These are phyloP conservation scores for Astur gentilis DNA, from an alignment of 2,113 vertebrate species.

Conservation along the genomic window DNA sequence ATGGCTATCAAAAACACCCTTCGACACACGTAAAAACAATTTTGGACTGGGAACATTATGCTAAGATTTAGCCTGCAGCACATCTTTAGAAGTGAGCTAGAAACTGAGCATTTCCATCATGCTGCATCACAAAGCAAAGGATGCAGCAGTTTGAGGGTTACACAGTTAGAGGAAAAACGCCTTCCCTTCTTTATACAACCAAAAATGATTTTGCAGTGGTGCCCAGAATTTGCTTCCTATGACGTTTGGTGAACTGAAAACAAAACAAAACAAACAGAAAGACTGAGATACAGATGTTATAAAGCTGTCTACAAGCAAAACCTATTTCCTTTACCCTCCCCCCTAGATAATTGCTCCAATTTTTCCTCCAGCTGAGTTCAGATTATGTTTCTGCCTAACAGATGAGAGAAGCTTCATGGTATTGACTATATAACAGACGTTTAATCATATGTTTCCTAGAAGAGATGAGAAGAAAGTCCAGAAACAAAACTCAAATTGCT, in stretches of 20 bases:
- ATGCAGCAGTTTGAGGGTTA: background rate
- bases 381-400: constrained; percentile 48
- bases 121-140: background rate
- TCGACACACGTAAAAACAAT: background rate
- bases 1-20: background rate
- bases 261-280: constrained; percentile 33
- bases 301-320: constrained; percentile 59
- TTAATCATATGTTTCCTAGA: constrained; percentile 22
- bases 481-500: background rate
- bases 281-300: constrained; percentile 37
- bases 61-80: background rate
- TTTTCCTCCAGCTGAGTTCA: constrained; percentile 56
- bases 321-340: constrained; percentile 32
- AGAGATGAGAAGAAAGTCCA: background rate
- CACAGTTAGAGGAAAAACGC: background rate
- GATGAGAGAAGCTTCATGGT: constrained; percentile 23
- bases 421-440: background rate
- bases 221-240: constrained; percentile 34
- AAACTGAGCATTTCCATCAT: background rate
- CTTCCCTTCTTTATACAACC: background rate
- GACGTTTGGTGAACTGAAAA: constrained; percentile 16
- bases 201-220: background rate
- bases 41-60: background rate
- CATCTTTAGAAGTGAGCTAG: background rate
- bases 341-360: constrained; percentile 48